These are phyloP conservation scores for Halcyon chelicuti DNA, from an alignment of 2,797 vertebrate genomes.

Conservation along the genomic window DNA sequence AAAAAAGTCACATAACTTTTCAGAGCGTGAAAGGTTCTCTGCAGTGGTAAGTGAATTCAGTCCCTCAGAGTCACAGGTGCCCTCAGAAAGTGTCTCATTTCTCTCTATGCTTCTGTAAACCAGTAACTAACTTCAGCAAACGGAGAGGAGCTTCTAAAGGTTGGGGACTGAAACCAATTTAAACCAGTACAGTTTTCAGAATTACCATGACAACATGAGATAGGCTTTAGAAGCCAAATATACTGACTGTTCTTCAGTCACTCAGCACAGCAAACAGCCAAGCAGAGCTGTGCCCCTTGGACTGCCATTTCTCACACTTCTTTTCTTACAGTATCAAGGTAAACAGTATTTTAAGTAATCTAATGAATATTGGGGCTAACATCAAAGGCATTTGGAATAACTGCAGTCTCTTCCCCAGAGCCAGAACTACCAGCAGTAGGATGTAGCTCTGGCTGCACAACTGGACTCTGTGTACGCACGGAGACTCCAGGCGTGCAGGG, in stretches of 20 bases:
- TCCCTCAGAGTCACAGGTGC: neutral
- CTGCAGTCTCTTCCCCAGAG: neutral
- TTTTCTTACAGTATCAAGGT: neutral
- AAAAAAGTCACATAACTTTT: constrained; percentile 47
- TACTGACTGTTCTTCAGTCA: neutral
- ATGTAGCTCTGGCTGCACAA: neutral
- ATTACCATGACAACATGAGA: neutral
- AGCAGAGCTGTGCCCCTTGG: accelerated
- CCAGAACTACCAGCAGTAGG: neutral
- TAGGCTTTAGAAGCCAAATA: accelerated
- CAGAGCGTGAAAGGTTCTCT: constrained; percentile 68
- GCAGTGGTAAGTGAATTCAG: constrained; percentile 58
- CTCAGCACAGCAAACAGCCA: accelerated
- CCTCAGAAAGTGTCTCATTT: accelerated
- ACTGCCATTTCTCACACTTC: neutral
- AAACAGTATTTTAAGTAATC: no score
- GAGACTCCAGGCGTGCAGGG: neutral
- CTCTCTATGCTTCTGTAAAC: accelerated
- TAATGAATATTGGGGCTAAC: neutral
- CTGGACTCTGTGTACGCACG: no score
- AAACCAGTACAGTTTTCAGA: accelerated
- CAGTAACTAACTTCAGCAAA: accelerated
- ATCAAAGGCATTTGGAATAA: neutral
- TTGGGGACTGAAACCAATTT: accelerated
- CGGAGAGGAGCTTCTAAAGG: accelerated